Evolutionary conservation across 23 tunicate genomes (phyloP).

Genomic region (Trididemnum miniatum): DNA sequence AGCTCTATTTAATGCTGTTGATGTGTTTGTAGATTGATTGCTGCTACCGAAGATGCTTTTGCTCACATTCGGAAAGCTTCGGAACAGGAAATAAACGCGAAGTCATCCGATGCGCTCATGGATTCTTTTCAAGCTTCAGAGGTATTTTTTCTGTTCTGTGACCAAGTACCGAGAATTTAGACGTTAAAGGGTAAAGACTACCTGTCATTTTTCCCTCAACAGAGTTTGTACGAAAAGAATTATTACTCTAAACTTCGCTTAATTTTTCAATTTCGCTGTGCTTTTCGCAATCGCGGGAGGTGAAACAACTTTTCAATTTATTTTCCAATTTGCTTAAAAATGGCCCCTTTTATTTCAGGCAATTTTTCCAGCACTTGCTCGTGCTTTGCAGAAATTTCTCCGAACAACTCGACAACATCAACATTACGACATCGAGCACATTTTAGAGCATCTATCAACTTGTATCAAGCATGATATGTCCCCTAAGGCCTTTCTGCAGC

Average conservation of each 20-base stretch:
- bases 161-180: too few species aligned
- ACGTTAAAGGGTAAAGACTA: too few species aligned
- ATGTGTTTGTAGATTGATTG: slow-evolving; percentile 56
- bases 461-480: slow-evolving; percentile 96
- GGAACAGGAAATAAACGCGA: slow-evolving; percentile 57
- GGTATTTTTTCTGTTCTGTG: slow-evolving; percentile 41
- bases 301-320: too few species aligned
- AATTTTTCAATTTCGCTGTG: too few species aligned
- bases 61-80: slow-evolving; percentile 85
- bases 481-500: slow-evolving; percentile 87
- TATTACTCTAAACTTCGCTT: too few species aligned
- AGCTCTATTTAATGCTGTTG: not conserved
- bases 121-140: slow-evolving; percentile 73
- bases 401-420: slow-evolving; percentile 97
- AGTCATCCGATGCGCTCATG: slow-evolving; percentile 49
- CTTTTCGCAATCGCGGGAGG: too few species aligned
- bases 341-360: slow-evolving; percentile 40
- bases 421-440: slow-evolving; percentile 89
- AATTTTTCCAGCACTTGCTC: slow-evolving; percentile 93
- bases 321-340: too few species aligned
- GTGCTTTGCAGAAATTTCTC: slow-evolving; percentile 92
- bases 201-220: too few species aligned
- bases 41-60: slow-evolving; percentile 98
- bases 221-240: too few species aligned
- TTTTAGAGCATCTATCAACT: slow-evolving; percentile 82